Base-by-base conservation (phyloP, 1,140 invertebrate genomes). In the Aphidius ervi region DNA sequence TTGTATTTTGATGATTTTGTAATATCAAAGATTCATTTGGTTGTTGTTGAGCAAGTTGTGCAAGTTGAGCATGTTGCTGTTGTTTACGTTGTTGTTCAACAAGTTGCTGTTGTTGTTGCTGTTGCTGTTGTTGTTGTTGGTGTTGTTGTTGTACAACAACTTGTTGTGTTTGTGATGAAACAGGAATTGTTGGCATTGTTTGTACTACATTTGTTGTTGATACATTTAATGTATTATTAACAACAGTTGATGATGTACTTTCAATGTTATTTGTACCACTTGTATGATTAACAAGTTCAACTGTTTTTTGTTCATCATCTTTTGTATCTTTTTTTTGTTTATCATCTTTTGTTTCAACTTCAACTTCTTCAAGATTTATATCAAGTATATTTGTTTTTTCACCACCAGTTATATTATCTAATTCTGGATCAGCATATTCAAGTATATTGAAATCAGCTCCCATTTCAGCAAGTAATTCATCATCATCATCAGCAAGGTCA, bases 391-490 rank as follows among this genome's bases (percentile, higher is more conserved):
- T 92, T 31, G 87, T 88, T 66, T 88, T 88, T 57, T 87, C 86
- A 7, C 86, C 85, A 56, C 85, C 87, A 50, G 87, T 84, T 64
- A 90, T 84, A 54, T 88, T 87, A 62, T 93, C 91, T n/a, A 95
- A 79, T 77, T 97, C 94, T 1, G 94, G 91, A 84, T 97, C 94
- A 0, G 93, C 94, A 81, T 96, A 97, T 77, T 95, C 92, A 46
- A 97, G 75, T 69, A 98, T 96, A 75, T 97, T 97, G 78, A 97
- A 97, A 77, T 96, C 94, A 71, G 93, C 89, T 10, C 93, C 93
- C 82, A 95, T 91, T 82, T 93, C 90, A 42, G 89, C 92, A 10
- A 95, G 80, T 62, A 94, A 83, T 71, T 95, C 92, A 72, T 95
- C 93, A 72, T 95, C 92, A 65, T 93, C 92, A 40, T 92, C 88